Evolutionary conservation across 2,797 vertebrate species (phyloP), one percentile per base, ranked within the genome.

Genomic region (Pseudomugil gertrudae): DNA sequence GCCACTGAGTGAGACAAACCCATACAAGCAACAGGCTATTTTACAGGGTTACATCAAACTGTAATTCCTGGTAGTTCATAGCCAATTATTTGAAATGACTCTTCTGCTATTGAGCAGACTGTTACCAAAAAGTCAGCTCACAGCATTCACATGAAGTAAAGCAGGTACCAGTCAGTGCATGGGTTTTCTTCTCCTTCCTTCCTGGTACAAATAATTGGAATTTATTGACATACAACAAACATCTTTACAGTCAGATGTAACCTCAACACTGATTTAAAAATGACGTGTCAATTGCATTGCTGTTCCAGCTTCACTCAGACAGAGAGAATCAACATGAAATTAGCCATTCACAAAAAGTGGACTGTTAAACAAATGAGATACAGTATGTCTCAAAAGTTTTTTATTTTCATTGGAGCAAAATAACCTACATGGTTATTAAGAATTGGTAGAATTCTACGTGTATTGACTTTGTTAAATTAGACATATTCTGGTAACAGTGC

Each of bases 401-500:
- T 4, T 1, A 4, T n/a, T n/a, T 43, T 54, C 24, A 54, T 19
- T 29, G 33, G 9, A 0, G 21, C 4, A 29, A 27, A 11, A 54
- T 23, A 23, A 29, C 2, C 48, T 4, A 24, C 14, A 32, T 0
- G n/a, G 26, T 27, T 19, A 43, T 53, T 43, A 0, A 29, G 26
- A 9, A 32, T 54, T 64, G 26, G 40, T 4, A 55, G 45, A 57
- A 17, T 6, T 11, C 30, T 43, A 19, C 5, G 19, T n/a, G 7
- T 0, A 45, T n/a, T 36, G 60, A 43, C 27, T 38, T 35, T 43
- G 23, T 54, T 29, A 71, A 59, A 59, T 5, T 4, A 63, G n/a
- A 5, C 1, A 40, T 32, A 36, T 69, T 50, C 23, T 26, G 45
- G 29, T 19, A 36, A 59, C 61, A 67, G 58, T 47, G 57, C 40